phyloP scores from a whole-genome alignment of 2,113 vertebrate genomes.

The Penelope pileata region DNA sequence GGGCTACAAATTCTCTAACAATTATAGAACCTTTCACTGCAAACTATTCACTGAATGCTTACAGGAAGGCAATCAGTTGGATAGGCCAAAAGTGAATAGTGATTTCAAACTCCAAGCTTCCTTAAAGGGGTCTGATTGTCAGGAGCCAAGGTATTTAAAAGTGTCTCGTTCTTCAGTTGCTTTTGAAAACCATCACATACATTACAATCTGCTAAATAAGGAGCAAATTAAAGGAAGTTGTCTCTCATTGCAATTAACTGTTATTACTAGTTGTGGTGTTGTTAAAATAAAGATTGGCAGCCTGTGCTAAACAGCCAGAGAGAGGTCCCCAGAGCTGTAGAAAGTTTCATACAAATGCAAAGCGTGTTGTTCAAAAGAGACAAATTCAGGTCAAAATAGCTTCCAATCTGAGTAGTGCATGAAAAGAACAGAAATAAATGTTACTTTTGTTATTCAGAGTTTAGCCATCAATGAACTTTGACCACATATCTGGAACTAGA shows the following conservation, averaged over 20 bases:
- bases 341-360: neutral
- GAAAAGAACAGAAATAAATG: neutral
- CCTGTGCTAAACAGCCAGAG: neutral
- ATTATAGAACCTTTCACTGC: neutral
- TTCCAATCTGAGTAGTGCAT: neutral
- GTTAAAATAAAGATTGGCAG: neutral
- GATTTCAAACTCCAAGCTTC: neutral
- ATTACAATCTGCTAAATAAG: neutral
- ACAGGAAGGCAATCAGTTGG: neutral
- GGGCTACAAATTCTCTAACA: neutral
- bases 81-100: neutral
- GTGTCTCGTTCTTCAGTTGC: neutral
- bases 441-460: neutral
- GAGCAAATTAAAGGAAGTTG: neutral
- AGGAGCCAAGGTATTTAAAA: neutral
- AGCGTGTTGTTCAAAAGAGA: neutral
- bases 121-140: neutral
- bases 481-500: neutral
- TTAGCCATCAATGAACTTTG: neutral
- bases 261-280: neutral
- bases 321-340: neutral
- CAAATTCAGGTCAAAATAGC: neutral
- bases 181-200: neutral
- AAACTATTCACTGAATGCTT: neutral
- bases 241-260: neutral